These are phyloP conservation scores for Amorpha juglandis DNA, from an alignment of 2,888 invertebrate genomes.

Conservation along the genomic window DNA sequence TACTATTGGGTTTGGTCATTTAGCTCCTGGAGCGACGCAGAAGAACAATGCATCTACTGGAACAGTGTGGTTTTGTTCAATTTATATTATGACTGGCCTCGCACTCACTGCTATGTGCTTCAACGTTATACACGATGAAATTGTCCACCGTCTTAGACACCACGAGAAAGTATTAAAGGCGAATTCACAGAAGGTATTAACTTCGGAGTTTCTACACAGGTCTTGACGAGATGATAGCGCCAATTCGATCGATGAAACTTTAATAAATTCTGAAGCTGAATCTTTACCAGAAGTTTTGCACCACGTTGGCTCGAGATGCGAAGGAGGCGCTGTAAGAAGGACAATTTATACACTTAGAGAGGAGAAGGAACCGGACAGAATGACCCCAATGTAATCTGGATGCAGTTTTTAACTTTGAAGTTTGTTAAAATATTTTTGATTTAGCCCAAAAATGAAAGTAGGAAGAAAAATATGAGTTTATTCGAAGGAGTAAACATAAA, in stretches of 20 bases:
- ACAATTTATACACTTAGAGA: constrained; percentile 72
- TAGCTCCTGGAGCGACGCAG: constrained; percentile 88
- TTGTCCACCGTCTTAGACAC: constrained; percentile 91
- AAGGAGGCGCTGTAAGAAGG: constrained; percentile 70
- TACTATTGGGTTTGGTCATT: constrained; percentile 95
- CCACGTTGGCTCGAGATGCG: constrained; percentile 67
- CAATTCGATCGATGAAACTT: constrained; percentile 72
- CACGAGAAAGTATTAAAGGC: constrained; percentile 74
- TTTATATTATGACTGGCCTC: constrained; percentile 95
- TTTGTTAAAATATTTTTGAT: background rate
- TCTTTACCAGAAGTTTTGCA: constrained; percentile 78
- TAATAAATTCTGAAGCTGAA: constrained; percentile 73
- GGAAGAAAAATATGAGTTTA: background rate
- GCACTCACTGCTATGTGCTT: constrained; percentile 96
- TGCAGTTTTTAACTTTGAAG: constrained; percentile 1
- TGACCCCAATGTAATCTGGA: constrained; percentile 64
- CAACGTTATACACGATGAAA: constrained; percentile 94
- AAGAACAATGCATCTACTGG: constrained; percentile 82
- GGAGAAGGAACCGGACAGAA: constrained; percentile 69
- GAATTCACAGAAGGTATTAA: constrained; percentile 69
- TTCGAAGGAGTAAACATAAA: background rate
- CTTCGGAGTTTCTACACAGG: constrained; percentile 73
- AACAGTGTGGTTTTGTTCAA: constrained; percentile 95
- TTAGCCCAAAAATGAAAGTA: background rate
- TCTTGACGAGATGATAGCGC: constrained; percentile 80